phyloP scores from a whole-genome alignment of 2,797 vertebrate genomes.

The Mormyrus proboscirostris region DNA sequence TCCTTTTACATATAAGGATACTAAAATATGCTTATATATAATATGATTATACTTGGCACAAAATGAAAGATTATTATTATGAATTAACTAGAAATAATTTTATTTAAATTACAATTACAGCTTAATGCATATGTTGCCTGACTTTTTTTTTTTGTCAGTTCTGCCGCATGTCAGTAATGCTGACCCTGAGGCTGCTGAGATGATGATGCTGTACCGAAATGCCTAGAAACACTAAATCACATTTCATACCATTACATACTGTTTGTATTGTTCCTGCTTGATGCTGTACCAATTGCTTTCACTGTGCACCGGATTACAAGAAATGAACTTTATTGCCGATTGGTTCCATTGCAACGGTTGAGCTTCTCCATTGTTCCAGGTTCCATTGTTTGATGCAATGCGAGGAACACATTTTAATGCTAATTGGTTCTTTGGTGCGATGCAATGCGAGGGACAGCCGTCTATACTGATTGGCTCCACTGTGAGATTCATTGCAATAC shows the following conservation, averaged over 20 bases:
- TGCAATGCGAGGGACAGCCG: neutral
- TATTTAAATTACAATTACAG: neutral
- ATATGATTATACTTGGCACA: neutral
- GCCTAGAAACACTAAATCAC: neutral
- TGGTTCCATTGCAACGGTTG: neutral
- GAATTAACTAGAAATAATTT: neutral
- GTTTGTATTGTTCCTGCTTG: neutral
- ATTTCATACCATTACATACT: constrained; percentile 6
- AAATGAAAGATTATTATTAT: neutral
- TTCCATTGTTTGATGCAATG: constrained; percentile 1
- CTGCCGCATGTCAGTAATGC: neutral
- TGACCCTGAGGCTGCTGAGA: neutral
- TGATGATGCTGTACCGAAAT: neutral
- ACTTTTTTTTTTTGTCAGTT: neutral
- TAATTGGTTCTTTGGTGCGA: neutral
- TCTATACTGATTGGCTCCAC: neutral
- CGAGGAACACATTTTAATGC: neutral
- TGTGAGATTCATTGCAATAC: neutral
- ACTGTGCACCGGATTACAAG: neutral
- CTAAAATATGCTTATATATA: neutral
- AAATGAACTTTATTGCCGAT: neutral
- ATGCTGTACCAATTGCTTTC: neutral
- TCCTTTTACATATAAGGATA: neutral
- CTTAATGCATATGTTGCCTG: neutral
- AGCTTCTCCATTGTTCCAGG: neutral